Conservation (phyloP, 2,888 invertebrate genomes). For the Hydrotaea diabolus region DNA sequence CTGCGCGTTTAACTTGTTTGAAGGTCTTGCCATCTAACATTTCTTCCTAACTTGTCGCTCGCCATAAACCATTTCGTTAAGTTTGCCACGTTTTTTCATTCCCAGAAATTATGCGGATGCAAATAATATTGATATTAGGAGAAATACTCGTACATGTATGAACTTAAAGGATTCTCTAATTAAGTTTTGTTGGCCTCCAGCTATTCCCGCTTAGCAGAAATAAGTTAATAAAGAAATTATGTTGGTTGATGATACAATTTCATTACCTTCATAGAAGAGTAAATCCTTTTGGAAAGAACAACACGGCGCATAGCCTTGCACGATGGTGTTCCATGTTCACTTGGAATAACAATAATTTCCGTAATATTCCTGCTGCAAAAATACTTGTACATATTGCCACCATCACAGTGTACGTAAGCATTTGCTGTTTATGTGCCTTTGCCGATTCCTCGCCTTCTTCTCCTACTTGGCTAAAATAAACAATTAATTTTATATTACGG, state of each 20-base stretch:
- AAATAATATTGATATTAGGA: background rate
- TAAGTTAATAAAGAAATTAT: conserved; percentile 31
- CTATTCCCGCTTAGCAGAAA: background rate
- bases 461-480: conserved; percentile 35
- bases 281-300: background rate
- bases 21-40: too few species aligned
- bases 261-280: background rate
- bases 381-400: conserved; percentile 28
- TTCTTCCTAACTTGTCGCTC: too few species aligned
- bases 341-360: conserved; percentile 24
- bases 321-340: background rate
- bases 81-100: too few species aligned
- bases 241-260: background rate
- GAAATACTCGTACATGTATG: background rate
- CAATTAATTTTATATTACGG: conserved; percentile 47
- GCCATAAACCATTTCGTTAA: too few species aligned
- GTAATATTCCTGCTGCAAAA: conserved; percentile 13
- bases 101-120: too few species aligned
- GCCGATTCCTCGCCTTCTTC: background rate
- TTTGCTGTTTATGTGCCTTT: conserved; percentile 11
- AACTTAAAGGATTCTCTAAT: background rate
- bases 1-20: too few species aligned
- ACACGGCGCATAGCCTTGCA: background rate
- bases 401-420: conserved; percentile 4
- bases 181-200: background rate